Conservation (phyloP, 2,888 invertebrate species). For the Plutella xylostella region DNA sequence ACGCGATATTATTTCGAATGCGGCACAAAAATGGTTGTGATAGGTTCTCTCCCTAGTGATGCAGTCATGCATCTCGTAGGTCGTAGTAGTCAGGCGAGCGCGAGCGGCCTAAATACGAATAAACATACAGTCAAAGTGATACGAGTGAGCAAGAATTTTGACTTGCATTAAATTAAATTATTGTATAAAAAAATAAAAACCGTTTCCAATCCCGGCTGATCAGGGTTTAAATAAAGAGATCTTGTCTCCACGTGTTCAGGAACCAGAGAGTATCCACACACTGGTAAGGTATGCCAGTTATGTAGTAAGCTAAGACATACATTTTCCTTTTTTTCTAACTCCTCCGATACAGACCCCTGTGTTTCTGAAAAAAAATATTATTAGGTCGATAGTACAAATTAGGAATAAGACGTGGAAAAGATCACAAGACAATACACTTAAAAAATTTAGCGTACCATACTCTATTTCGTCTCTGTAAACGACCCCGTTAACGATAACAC, state of each 20-base stretch:
- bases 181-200: background rate
- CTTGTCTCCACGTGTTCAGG: conserved; percentile 95
- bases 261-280: conserved; percentile 82
- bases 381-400: too few species aligned
- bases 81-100: too few species aligned
- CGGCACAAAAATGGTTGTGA: background rate
- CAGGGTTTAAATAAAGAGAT: conserved; percentile 77
- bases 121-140: too few species aligned
- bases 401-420: too few species aligned
- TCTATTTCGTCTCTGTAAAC: background rate
- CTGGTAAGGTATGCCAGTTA: conserved; percentile 80
- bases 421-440: too few species aligned
- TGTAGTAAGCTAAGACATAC: background rate
- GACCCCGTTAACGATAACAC: background rate
- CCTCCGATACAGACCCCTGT: too few species aligned
- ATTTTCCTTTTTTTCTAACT: background rate
- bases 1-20: background rate
- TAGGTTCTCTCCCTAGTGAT: too few species aligned
- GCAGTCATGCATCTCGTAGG: too few species aligned
- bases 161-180: background rate
- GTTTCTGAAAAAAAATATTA: too few species aligned
- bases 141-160: background rate
- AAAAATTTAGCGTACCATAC: too few species aligned
- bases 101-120: too few species aligned
- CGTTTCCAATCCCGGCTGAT: conserved; percentile 76